Percentiles rank a stretch among this genome's conserved stretches.
These are phyloP conservation scores for Aromia moschata DNA, from an alignment of 2,888 invertebrate species.

Conservation along the genomic window DNA sequence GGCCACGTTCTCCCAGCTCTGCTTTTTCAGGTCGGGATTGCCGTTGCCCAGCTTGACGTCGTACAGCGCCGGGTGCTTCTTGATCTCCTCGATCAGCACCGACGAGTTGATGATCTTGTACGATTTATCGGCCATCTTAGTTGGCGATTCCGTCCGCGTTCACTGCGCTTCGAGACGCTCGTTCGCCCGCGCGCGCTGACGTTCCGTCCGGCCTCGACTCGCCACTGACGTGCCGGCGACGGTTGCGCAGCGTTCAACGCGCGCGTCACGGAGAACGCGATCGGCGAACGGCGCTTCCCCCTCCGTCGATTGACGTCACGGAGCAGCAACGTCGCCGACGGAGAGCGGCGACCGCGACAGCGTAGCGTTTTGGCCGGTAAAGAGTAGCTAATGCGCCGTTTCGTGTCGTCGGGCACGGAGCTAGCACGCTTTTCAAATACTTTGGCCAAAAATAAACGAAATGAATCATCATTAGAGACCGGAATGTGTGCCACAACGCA, in stretches of 20 bases:
- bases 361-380: too few relatives aligned
- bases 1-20: slow-evolving; percentile 48
- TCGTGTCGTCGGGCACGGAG: too few relatives aligned
- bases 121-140: slow-evolving; percentile 13
- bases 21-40: slow-evolving; percentile 41
- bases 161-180: slow-evolving; percentile 20
- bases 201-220: slow-evolving; percentile 21
- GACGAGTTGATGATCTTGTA: slow-evolving; percentile 21
- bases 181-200: slow-evolving; percentile 31
- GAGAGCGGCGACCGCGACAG: background rate
- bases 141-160: slow-evolving; percentile 3
- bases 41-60: slow-evolving; percentile 40
- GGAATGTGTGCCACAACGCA: too few relatives aligned
- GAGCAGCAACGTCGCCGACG: background rate
- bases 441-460: too few relatives aligned
- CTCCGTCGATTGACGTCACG: too few relatives aligned
- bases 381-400: too few relatives aligned
- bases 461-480: too few relatives aligned
- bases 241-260: slow-evolving; percentile 30
- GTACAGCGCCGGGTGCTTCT: slow-evolving; percentile 48
- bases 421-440: too few relatives aligned
- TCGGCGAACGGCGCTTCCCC: background rate
- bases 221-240: slow-evolving; percentile 32
- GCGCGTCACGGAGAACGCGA: slow-evolving; percentile 16
- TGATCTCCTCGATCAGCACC: slow-evolving; percentile 43